A percentile compares a stretch with the other conserved stretches of the same genome.
Evolutionary conservation across 1,140 invertebrate genomes (phyloP).

Genomic region (Drusus annulatus): DNA sequence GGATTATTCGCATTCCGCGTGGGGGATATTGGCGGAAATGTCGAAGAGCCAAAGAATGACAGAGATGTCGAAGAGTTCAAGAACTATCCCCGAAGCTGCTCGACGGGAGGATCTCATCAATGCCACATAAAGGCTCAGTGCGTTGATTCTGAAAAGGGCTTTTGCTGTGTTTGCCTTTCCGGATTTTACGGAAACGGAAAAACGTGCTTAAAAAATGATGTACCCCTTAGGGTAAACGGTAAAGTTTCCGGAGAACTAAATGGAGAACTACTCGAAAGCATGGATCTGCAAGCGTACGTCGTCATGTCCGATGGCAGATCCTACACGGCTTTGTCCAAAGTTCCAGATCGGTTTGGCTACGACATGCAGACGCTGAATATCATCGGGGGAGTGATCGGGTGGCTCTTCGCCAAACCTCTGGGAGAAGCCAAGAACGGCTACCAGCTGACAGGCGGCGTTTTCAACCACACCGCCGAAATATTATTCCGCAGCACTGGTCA

Average conservation of each 20-base stretch:
- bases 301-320: constrained; percentile 89
- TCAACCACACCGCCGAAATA: constrained; percentile 86
- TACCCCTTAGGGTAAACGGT: constrained; percentile 88
- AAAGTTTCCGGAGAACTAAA: constrained; percentile 88
- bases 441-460: constrained; percentile 84
- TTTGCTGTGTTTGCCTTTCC: constrained; percentile 88
- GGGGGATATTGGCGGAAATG: constrained; percentile 78
- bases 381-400: constrained; percentile 87
- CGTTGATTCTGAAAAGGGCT: constrained; percentile 85
- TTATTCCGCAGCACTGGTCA: constrained; percentile 81
- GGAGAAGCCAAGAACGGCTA: constrained; percentile 88
- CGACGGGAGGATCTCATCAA: constrained; percentile 73
- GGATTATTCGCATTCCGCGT: constrained; percentile 90
- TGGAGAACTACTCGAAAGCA: constrained; percentile 78
- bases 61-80: constrained; percentile 64
- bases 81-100: constrained; percentile 69
- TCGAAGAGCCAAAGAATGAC: constrained; percentile 74
- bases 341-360: constrained; percentile 81
- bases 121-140: constrained; percentile 90
- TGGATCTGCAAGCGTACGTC: constrained; percentile 94
- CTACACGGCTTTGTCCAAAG: constrained; percentile 91
- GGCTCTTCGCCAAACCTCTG: constrained; percentile 90
- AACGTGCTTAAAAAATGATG: constrained; percentile 86
- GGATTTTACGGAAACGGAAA: constrained; percentile 93
- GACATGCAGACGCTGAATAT: constrained; percentile 86